Evolutionary conservation across 2,797 vertebrate genomes (phyloP), one percentile per base, ranked within the genome.

Genomic region (Enteromius thamalakanensis): DNA sequence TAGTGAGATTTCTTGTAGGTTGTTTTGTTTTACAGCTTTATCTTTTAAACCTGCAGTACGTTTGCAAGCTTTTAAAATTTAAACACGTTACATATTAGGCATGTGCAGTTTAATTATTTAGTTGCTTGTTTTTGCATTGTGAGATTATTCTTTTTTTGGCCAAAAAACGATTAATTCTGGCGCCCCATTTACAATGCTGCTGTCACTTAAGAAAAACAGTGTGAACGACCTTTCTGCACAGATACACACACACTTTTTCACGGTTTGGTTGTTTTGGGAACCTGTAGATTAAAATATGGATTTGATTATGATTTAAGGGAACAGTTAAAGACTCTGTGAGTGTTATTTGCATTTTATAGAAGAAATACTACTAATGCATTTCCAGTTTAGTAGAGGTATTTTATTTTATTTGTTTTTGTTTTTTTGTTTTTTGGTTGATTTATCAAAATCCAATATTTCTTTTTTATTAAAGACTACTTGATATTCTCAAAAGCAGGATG

Each of bases 1-100:
- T 34, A 65, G 29, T 37, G 55, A 67, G 45, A 82, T 53, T 75
- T 78, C 5, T 32, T 34, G 74, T 37, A 62, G 23, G 6, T 37
- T 62, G 9, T 70, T 74, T 9, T 55, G 47, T 67, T 76, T 68
- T 55, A 45, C 62, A 76, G 64, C 74, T 71, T 71, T 78, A 62
- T 71, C 75, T 78, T 64, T 71, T 37, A 17, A 49, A 83, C 51
- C 69, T 82, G 49, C 72, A 58, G 62, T 82, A 42, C 19, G 7
- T 71, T 8, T 58, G 12, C 17, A 32, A 70, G 81, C 29, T 70
- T 83, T 83, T 42, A 82, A 55, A 19, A 40, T 55, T 12, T 40
- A 42, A 82, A 76, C 72, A 47, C 15, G 53, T 58, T 75, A 51
- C 23, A 15, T 64, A 26, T 60, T 14, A 71, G 15, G 51, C 12